phyloP scores from a whole-genome alignment of 2,888 invertebrate species.

The Neoaliturus tenellus region DNA sequence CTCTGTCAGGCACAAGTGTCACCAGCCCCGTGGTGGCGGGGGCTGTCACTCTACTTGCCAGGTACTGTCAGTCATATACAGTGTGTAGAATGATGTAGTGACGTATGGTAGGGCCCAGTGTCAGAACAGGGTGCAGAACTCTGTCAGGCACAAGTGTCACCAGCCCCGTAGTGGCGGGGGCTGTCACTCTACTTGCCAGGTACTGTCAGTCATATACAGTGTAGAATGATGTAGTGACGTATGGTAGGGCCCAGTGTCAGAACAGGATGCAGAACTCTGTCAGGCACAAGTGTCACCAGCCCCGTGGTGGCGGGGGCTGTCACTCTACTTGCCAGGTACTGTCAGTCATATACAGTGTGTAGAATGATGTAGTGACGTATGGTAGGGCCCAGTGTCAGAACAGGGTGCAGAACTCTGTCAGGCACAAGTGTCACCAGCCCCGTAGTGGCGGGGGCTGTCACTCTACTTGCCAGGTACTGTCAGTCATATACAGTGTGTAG shows the following conservation, averaged over 20 bases:
- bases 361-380: conserved; percentile 98
- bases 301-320: conserved; percentile 98
- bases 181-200: conserved; percentile 90
- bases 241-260: conserved; percentile 94
- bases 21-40: conserved; percentile 98
- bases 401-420: conserved; percentile 92
- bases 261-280: conserved; percentile 92
- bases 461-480: conserved; percentile 82
- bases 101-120: conserved; percentile 96
- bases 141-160: conserved; percentile 98
- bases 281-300: conserved; percentile 97
- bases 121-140: conserved; percentile 91
- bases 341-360: conserved; percentile 82
- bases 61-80: too few relatives aligned
- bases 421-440: conserved; percentile 98
- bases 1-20: conserved; percentile 96
- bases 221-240: conserved; percentile 98
- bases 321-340: conserved; percentile 83
- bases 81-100: conserved; percentile 97
- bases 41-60: conserved; percentile 91
- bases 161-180: conserved; percentile 97
- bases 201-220: conserved; percentile 74
- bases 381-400: conserved; percentile 93
- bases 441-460: conserved; percentile 96
- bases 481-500: conserved; percentile 87